Conservation (phyloP, 2,113 vertebrate species). For the Hydropotes inermis region DNA sequence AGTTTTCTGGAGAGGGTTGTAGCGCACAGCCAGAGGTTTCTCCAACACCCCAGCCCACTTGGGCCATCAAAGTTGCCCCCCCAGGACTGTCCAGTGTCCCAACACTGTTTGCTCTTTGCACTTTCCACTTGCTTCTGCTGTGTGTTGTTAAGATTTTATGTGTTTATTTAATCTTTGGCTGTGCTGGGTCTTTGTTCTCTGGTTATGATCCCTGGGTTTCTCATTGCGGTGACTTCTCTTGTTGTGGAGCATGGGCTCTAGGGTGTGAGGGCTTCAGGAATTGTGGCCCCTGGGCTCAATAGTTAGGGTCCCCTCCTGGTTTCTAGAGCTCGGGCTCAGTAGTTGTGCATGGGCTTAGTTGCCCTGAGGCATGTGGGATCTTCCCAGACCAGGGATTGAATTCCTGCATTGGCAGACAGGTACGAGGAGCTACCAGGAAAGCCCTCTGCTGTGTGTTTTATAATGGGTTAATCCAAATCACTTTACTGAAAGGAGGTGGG, state of each 20-base stretch:
- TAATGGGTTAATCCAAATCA: background rate
- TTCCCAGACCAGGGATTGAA: background rate
- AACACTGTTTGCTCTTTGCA: background rate
- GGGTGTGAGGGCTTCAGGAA: background rate
- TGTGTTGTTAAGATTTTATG: background rate
- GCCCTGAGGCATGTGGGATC: background rate
- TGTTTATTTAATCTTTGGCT: background rate
- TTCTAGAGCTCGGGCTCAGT: background rate
- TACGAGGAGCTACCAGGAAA: background rate
- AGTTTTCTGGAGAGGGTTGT: background rate
- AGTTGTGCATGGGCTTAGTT: background rate
- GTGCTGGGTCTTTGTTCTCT: background rate
- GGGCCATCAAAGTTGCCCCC: background rate
- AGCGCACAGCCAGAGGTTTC: background rate
- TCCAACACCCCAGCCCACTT: background rate
- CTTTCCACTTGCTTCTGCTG: background rate
- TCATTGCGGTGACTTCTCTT: background rate
- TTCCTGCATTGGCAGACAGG: background rate
- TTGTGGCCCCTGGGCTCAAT: background rate
- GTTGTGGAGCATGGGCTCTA: background rate
- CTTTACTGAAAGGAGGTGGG: background rate
- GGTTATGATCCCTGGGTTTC: background rate
- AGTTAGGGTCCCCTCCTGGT: background rate
- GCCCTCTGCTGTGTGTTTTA: background rate
- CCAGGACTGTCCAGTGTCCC: too few species aligned